Evolutionary conservation across 1,140 invertebrate genomes (phyloP), one percentile per base, ranked within the genome.

Genomic region (Apis florea): DNA sequence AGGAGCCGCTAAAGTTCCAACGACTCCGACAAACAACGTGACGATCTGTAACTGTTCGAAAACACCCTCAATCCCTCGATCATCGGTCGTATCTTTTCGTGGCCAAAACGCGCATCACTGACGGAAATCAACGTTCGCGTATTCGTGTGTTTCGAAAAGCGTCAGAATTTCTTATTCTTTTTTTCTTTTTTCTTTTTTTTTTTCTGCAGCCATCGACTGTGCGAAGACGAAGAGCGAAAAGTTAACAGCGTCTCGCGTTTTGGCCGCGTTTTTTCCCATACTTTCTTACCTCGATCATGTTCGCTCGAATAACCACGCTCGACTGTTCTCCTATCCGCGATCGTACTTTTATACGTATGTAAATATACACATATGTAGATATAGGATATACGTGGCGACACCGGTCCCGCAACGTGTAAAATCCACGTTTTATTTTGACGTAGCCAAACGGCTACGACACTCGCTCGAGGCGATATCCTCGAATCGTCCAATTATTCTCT

Each of bases 211-310:
- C 5, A 40, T 40, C 31, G 31, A 40, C 0, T 6, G 5, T 40
- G 31, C 59, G 13, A 26, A 6, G 26, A 54, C 3, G n/a, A n/a
- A 0, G 49, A 54, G 40, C 0, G 10, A 26, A 54, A 24, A 8
- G 10, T n/a, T 40, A 24, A 5, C 12, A 31, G 12, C 6, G 53
- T 5, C 12, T 0, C 8, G 5, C 9, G 11, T 5, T 59, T 31
- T 17, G 3, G 17, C 21, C 19, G 12, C 10, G 8, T 40, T 40
- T 40, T 40, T 40, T 40, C 11, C 40, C 47, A n/a, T 56, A 56
- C 31, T 5, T 40, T 74, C 91, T 91, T 89, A 92, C 92, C 91
- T 91, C 83, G 87, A 90, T 88, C 92, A 92, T 92, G 89, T 89
- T 92, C 56, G 76, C 71, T 90, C 88, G 84, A 74, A 86, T 90